phyloP scores from a whole-genome alignment of 2,888 invertebrate species.

The Caenorhabditis parvicauda region DNA sequence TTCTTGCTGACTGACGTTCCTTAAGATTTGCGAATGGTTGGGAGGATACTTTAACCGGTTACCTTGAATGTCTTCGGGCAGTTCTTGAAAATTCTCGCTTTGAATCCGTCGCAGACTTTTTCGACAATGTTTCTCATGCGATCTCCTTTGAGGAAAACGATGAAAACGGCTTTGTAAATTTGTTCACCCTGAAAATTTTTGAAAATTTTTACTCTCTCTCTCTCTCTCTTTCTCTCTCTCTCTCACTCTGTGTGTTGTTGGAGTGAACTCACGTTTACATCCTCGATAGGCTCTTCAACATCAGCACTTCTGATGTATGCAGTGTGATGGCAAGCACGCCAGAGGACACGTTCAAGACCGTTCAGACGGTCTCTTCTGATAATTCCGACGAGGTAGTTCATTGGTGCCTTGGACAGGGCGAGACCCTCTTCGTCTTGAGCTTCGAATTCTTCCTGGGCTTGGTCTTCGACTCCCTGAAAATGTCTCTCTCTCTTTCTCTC shows the following conservation, averaged over 20 bases:
- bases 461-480: conserved; percentile 46
- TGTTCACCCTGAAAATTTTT: conserved; percentile 83
- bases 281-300: conserved; percentile 86
- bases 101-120: conserved; percentile 69
- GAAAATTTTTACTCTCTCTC: background rate
- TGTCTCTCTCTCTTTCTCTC: too few relatives aligned
- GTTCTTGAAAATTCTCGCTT: conserved; percentile 90
- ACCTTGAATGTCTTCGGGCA: conserved; percentile 96
- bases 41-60: conserved; percentile 81
- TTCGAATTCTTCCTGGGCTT: conserved; percentile 42
- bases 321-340: conserved; percentile 94
- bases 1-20: conserved; percentile 40
- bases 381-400: conserved; percentile 87
- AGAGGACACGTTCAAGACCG: conserved; percentile 93
- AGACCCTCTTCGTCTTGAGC: conserved; percentile 27
- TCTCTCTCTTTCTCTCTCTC: background rate
- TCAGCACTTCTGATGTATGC: conserved; percentile 71
- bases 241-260: conserved; percentile 1
- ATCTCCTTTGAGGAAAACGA: conserved; percentile 79
- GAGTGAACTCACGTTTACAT: conserved; percentile 68
- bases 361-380: conserved; percentile 88
- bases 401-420: conserved; percentile 32
- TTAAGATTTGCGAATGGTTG: background rate
- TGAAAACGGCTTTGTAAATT: conserved; percentile 91
- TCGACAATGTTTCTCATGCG: conserved; percentile 91